A percentile compares a stretch with the other conserved stretches of the same genome.
Evolutionary conservation across 2,888 invertebrate species (phyloP).

Genomic region (Neuroscelio doddi): DNA sequence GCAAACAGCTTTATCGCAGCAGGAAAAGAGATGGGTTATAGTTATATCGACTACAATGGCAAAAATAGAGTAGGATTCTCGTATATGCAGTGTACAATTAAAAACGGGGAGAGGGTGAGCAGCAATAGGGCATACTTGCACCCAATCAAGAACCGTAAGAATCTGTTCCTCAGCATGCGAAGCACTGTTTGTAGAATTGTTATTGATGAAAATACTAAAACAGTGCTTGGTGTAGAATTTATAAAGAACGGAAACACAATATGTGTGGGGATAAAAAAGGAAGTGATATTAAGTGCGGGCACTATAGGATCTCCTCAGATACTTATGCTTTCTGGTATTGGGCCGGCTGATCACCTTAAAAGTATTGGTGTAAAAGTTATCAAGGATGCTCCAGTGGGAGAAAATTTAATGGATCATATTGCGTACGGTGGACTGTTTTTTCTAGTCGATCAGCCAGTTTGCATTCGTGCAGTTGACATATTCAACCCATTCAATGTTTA

Average conservation of each 20-base stretch:
- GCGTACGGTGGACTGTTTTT: constrained; percentile 78
- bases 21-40: constrained; percentile 76
- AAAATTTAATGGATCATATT: constrained; percentile 81
- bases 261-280: constrained; percentile 77
- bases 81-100: constrained; percentile 77
- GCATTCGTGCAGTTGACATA: constrained; percentile 43
- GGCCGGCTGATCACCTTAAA: constrained; percentile 77
- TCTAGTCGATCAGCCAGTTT: constrained; percentile 72
- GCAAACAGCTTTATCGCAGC: constrained; percentile 78
- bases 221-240: constrained; percentile 81
- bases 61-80: constrained; percentile 79
- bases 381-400: constrained; percentile 78
- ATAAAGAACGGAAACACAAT: constrained; percentile 72
- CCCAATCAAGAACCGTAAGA: constrained; percentile 74
- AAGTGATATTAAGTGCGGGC: constrained; percentile 84
- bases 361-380: constrained; percentile 74
- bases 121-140: constrained; percentile 77
- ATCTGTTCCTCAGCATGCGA: constrained; percentile 79
- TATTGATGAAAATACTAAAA: constrained; percentile 77
- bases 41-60: constrained; percentile 81
- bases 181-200: constrained; percentile 78
- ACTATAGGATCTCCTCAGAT: constrained; percentile 87
- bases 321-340: constrained; percentile 85
- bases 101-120: constrained; percentile 76
- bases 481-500: constrained; percentile 43